Conservation (phyloP, 2,888 invertebrate species). For the Drosophila greeni region DNA sequence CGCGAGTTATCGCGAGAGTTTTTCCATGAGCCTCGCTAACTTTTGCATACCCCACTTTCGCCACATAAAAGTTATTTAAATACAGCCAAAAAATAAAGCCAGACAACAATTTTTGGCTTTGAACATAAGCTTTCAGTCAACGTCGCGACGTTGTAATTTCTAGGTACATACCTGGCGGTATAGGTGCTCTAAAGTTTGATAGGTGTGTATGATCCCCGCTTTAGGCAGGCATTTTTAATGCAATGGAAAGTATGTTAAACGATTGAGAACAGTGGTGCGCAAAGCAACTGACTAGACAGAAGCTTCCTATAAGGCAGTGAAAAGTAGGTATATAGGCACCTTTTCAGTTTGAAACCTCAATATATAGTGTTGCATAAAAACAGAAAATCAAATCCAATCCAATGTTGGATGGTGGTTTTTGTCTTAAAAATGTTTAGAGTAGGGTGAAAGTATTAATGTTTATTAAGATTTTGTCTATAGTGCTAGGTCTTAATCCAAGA, state of each 20-base stretch:
- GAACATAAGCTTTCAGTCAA: constrained; percentile 62
- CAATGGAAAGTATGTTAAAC: constrained; percentile 52
- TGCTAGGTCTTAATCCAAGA: neutral
- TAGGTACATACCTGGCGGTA: constrained; percentile 19
- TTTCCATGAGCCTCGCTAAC: neutral
- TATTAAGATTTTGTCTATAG: neutral
- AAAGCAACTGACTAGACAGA: too few species aligned
- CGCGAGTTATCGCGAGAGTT: constrained; percentile 42
- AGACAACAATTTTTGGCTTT: constrained; percentile 53
- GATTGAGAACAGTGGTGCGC: constrained; percentile 15
- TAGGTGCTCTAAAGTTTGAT: too few species aligned
- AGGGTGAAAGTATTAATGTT: neutral
- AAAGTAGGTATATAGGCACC: too few species aligned
- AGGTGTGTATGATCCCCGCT: constrained; percentile 24
- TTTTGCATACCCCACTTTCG: constrained; percentile 5
- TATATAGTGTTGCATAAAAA: neutral
- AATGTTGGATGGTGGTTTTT: neutral
- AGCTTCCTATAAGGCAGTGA: too few species aligned
- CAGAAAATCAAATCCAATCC: too few species aligned
- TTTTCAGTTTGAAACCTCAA: too few species aligned
- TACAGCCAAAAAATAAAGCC: constrained; percentile 40
- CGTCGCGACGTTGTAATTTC: constrained; percentile 35
- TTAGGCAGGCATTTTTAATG: constrained; percentile 39
- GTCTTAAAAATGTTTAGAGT: neutral
- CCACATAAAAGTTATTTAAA: constrained; percentile 53